phyloP scores from a whole-genome alignment of 2,113 vertebrate genomes.

The Neolamprologus caudopunctatus region DNA sequence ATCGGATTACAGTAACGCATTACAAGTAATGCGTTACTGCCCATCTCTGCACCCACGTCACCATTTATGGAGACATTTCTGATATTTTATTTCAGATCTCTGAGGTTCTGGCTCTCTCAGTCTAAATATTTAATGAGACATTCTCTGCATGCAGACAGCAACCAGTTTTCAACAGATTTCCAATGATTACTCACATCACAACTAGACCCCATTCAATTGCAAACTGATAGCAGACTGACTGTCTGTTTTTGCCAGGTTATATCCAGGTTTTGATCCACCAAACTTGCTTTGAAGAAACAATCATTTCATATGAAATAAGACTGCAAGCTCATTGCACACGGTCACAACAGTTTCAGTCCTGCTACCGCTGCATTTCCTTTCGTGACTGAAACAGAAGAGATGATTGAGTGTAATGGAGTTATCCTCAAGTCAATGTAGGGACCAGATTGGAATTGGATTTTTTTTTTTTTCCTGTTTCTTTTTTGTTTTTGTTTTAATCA shows the following conservation, averaged over 20 bases:
- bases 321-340: neutral
- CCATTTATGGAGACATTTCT: neutral
- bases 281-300: neutral
- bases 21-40: too few relatives aligned
- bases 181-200: neutral
- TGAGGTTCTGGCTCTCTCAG: neutral
- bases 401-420: neutral
- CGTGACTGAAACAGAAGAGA: neutral
- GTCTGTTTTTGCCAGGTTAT: accelerated
- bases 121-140: neutral
- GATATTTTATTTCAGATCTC: neutral
- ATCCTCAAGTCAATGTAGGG: neutral
- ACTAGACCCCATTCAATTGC: neutral
- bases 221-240: neutral
- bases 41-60: neutral
- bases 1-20: too few relatives aligned
- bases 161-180: neutral
- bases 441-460: accelerated
- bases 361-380: neutral
- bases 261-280: neutral
- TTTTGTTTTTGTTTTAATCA: neutral
- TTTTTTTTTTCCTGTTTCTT: neutral
- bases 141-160: neutral
- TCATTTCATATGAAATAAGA: neutral
- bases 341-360: neutral